Evolutionary conservation across 2,797 vertebrate genomes (phyloP).

Genomic region (Oreonectes daqikongensis): DNA sequence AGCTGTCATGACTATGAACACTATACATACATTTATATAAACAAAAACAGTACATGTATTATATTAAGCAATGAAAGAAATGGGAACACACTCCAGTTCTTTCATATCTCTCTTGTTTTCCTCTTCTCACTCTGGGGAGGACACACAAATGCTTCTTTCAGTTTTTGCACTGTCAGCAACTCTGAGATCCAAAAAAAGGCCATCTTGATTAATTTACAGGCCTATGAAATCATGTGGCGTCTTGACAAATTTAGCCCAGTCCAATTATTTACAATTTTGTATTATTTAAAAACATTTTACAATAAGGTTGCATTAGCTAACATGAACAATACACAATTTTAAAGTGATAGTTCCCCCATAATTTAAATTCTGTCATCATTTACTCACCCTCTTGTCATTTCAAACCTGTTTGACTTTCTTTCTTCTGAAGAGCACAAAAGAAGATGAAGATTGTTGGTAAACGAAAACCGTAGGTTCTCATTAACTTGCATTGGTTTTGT

Average conservation of each 20-base stretch:
- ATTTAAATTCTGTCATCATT: too few species aligned
- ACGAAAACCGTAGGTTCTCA: too few species aligned
- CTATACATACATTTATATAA: background rate
- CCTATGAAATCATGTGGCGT: conserved; percentile 27
- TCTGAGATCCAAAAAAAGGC: conserved; percentile 44
- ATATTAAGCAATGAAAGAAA: background rate
- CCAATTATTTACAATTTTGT: too few species aligned
- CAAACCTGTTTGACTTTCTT: too few species aligned
- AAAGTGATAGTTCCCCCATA: too few species aligned
- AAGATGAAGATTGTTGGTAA: too few species aligned
- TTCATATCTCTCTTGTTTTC: background rate
- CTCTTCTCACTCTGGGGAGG: conserved; percentile 5
- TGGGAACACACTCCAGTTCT: conserved; percentile 7
- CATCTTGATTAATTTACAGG: conserved; percentile 50
- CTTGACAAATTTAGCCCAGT: conserved; percentile 3
- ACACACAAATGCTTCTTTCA: conserved; percentile 19
- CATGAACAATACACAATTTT: too few species aligned
- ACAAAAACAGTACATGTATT: background rate
- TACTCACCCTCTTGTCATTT: too few species aligned
- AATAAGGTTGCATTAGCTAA: background rate
- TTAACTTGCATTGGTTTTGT: too few species aligned
- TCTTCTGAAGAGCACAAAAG: too few species aligned
- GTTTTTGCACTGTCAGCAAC: conserved; percentile 37
- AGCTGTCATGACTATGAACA: background rate
- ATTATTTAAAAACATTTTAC: background rate